These are phyloP conservation scores for Athalia rosae DNA, from an alignment of 2,888 invertebrate genomes.

Conservation along the genomic window DNA sequence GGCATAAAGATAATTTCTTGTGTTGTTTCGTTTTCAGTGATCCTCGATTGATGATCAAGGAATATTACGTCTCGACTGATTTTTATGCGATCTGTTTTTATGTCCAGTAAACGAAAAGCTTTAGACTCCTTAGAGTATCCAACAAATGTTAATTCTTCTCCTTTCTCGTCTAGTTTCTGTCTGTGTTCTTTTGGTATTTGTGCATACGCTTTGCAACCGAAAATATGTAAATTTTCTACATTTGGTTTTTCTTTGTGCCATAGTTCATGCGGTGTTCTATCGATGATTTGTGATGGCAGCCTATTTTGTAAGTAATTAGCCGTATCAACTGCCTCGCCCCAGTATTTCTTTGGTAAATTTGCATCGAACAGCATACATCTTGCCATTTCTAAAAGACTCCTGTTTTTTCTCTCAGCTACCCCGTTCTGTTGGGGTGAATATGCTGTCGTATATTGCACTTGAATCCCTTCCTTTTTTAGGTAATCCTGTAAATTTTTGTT, in stretches of 20 bases:
- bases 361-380: slow-evolving; percentile 56
- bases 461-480: slow-evolving; percentile 57
- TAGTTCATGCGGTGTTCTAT: slow-evolving; percentile 44
- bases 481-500: slow-evolving; percentile 49
- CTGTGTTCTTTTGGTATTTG: slow-evolving; percentile 5
- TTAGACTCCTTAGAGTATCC: slow-evolving; percentile 25
- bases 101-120: slow-evolving; percentile 15
- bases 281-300: slow-evolving; percentile 47
- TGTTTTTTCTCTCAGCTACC: slow-evolving; percentile 55
- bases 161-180: slow-evolving; percentile 17
- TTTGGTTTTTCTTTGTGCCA: slow-evolving; percentile 5
- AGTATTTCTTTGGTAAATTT: slow-evolving; percentile 51
- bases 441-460: slow-evolving; percentile 51
- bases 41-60: background rate
- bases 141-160: background rate
- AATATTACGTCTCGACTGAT: slow-evolving; percentile 29
- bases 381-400: slow-evolving; percentile 53
- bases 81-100: slow-evolving; percentile 1
- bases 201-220: slow-evolving; percentile 11
- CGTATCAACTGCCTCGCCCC: slow-evolving; percentile 55
- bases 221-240: slow-evolving; percentile 2
- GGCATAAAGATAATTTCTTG: slow-evolving; percentile 5
- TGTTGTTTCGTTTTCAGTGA: background rate
- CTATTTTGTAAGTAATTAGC: slow-evolving; percentile 53
- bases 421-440: slow-evolving; percentile 57